Conservation (phyloP, 2,113 vertebrate genomes). For the Lamprologus ornatipinnis region DNA sequence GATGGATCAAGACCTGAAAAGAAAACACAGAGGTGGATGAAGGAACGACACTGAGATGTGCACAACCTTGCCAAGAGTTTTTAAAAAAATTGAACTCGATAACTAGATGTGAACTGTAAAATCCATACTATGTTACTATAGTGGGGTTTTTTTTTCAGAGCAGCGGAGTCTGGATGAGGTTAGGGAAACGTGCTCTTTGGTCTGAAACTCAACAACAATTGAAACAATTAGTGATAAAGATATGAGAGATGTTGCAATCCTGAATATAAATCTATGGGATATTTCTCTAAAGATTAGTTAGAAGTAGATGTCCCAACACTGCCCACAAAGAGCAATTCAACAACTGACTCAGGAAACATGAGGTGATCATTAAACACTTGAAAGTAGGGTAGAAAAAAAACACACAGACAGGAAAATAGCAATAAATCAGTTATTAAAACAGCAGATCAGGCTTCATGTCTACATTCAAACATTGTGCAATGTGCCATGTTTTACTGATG, state of each 20-base stretch:
- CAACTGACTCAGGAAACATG: neutral
- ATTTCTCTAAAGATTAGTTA: neutral
- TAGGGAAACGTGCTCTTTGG: neutral
- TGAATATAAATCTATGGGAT: neutral
- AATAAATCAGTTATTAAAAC: neutral
- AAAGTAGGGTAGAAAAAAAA: neutral
- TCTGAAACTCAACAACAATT: neutral
- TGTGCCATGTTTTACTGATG: neutral
- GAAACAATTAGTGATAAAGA: neutral
- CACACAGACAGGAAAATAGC: neutral
- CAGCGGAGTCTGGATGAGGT: neutral
- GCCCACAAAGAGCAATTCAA: neutral
- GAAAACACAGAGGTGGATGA: neutral
- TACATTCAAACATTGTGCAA: neutral
- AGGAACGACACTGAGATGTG: neutral
- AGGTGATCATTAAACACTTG: neutral
- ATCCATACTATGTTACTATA: neutral
- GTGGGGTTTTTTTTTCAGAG: rapidly evolving
- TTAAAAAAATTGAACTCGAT: neutral
- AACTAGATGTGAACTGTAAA: neutral
- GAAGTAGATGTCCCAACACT: neutral
- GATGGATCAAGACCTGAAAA: constrained; percentile 72
- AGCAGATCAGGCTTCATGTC: neutral
- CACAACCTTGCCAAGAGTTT: neutral
- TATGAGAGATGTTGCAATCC: neutral